A percentile compares a stretch with the other conserved stretches of the same genome.
Conservation (phyloP, 2,113 vertebrate species). For the Falco punctatus region DNA sequence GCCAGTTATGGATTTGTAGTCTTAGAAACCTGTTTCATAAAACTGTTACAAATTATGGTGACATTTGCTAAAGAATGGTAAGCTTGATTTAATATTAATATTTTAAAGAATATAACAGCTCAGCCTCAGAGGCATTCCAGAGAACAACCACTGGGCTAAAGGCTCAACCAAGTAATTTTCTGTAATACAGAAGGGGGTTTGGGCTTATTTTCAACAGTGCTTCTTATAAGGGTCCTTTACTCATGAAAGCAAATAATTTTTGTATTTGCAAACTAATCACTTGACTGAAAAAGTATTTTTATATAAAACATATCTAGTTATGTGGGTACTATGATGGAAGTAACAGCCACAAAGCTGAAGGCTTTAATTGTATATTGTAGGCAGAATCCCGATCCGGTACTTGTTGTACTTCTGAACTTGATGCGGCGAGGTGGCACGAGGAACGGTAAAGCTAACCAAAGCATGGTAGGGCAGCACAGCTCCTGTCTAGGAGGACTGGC, state of each 20-base stretch:
- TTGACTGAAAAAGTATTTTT: neutral
- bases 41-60: neutral
- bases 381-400: neutral
- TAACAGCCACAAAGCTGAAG: neutral
- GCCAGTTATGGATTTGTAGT: neutral
- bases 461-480: rapidly evolving
- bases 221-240: neutral
- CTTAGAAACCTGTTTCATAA: neutral
- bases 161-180: neutral
- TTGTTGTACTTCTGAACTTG: neutral
- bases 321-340: neutral
- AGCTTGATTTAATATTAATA: neutral
- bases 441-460: neutral
- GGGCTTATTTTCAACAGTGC: neutral
- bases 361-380: neutral
- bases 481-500: rapidly evolving
- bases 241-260: neutral
- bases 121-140: neutral
- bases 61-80: neutral
- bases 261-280: neutral
- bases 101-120: neutral
- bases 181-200: neutral
- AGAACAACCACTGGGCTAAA: neutral
- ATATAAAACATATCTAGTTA: neutral
- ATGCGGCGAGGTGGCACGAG: neutral